Percentiles rank a stretch among this genome's conserved stretches.
Evolutionary conservation across 2,797 vertebrate genomes (phyloP).

Genomic region (Momotus momota): DNA sequence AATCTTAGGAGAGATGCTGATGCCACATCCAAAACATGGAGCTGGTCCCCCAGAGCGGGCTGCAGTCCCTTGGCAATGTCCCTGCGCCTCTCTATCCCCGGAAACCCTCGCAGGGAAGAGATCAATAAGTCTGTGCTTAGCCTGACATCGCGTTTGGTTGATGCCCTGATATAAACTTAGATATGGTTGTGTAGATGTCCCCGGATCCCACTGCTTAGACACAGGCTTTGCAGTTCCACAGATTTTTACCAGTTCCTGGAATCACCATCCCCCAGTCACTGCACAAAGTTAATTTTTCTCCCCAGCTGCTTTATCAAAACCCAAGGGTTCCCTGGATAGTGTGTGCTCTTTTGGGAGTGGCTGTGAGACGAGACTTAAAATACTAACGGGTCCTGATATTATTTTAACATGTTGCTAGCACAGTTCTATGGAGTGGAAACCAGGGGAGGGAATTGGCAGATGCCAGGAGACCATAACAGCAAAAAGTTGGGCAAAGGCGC

Average conservation of each 20-base stretch:
- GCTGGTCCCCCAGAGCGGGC: not conserved
- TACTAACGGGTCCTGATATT: not conserved
- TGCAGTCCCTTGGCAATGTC: not conserved
- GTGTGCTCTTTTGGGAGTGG: not conserved
- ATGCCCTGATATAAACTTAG: not conserved
- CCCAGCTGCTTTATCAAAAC: not conserved
- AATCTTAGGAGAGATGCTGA: not conserved
- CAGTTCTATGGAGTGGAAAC: not conserved
- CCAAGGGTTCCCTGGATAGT: not conserved
- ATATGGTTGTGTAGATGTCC: not conserved
- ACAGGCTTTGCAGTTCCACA: not conserved
- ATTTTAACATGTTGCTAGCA: not conserved
- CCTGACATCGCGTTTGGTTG: fast-evolving
- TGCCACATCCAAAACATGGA: fast-evolving
- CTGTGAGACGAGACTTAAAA: not conserved
- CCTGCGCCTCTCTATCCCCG: fast-evolving
- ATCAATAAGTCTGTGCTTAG: not conserved
- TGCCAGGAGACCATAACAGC: not conserved
- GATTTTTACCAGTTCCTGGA: not conserved
- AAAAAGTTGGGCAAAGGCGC: not conserved
- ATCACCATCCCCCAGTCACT: not conserved
- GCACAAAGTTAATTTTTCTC: not conserved
- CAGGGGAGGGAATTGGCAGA: not conserved
- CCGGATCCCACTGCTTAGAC: not conserved
- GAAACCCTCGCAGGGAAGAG: not conserved